Base-by-base conservation (phyloP, 2,888 invertebrate species). In the Nematopogon swammerdamellus region DNA sequence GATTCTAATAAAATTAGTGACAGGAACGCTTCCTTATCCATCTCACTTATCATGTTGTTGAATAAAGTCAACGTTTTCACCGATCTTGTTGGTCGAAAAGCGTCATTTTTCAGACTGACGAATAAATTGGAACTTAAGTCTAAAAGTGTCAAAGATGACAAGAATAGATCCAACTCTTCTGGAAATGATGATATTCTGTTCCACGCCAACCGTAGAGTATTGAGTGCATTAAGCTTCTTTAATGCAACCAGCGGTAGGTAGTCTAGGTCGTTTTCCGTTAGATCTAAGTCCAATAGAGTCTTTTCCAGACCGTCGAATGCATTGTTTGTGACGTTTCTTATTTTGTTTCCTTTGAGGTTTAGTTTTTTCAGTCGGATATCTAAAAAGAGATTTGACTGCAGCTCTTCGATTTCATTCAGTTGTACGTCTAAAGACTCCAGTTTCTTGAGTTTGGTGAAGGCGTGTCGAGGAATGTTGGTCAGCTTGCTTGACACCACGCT, bases 41-140 rank as follows among this genome's bases (percentile, higher is more conserved):
- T 85, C 51, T 80, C 74, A 60, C 89, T 87, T 48, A 96, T 89
- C 50, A 88, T 85, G 66, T 95, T 95, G 63, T 91, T 89, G 70
- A 92, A 92, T 56, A 95, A 82, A 4, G 92, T 90, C 49, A 95
- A 77, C 0, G 88, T 90, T 61, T 87, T 86, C 53, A 95, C 68
- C 59, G 88, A 86, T 30, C 92, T 91, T 79, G 91, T 91, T 54
- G 88, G 86, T 48, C 84, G 83, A 71, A 95, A 92, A 65, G 89
- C 90, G 61, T 89, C 86, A 59, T 87, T 84, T 45, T 86, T 84
- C 53, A 96, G 82, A 59, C 83, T 85, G 49, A 85, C 85, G 63
- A 96, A 91, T 62, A 86, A 86, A 74, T 96, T 96, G 45, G 90
- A 91, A 68, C 91, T 92, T 55, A 96, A 80, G 70, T 94, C 93